Evolutionary conservation across 2,797 vertebrate species (phyloP), one percentile per base, ranked within the genome.

Genomic region (Centropyge bicolor): DNA sequence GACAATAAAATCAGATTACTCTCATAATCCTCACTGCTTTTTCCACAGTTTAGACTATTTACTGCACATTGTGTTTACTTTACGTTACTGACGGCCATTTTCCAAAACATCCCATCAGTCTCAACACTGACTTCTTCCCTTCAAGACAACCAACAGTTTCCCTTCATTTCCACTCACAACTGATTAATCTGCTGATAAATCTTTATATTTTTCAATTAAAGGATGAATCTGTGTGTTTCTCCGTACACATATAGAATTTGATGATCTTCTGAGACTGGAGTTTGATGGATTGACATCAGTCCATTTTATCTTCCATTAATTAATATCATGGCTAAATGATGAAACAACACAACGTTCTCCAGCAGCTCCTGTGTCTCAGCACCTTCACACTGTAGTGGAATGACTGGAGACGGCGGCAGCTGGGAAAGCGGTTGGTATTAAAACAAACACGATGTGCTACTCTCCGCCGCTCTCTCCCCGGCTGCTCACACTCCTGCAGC

Each of bases 401-500:
- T 48, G 6, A 51, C 22, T 8, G 20, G 2, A 13, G 20, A 1
- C 11, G n/a, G 6, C 2, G 64, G 64, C 35, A 40, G 66, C 51
- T 43, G 67, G 8, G 52, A 55, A 43, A 70, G 17, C 11, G n/a
- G 5, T 20, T 17, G 40, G 5, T 31, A 11, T 17, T 46, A 27
- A 46, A 65, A 36, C 27, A 20, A 6, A 20, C 31, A 2, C 2
- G 10, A 12, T 20, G 5, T 40, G 56, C 8, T n/a, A 2, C 9
- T 57, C 24, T 55, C 27, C 38, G 27, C 27, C 4, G 27, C 4
- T 31, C 4, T 31, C n/a, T 52, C 49, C 43, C 27, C 38, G 20
- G 7, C 46, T 38, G 19, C 19, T 72, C 22, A 17, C 62, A 62
- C 64, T 43, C 3, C 5, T 45, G 35, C 85, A 86, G 78, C 78